Evolutionary conservation across 2,797 vertebrate species (phyloP).

Genomic region (Iguana delicatissima): DNA sequence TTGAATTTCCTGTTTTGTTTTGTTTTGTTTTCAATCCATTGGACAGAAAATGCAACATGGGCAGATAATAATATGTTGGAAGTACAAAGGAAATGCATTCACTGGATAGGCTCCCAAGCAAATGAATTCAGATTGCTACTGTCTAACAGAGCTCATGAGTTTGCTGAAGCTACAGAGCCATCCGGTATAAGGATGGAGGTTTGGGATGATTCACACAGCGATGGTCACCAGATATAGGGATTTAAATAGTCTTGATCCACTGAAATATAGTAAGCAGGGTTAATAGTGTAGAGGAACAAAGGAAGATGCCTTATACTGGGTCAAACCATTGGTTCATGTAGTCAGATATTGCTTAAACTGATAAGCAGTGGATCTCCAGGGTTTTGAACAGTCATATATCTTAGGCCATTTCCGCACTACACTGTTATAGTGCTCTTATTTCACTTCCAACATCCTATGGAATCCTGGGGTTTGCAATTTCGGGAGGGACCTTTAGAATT

Average conservation of each 20-base stretch:
- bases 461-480: too few species aligned
- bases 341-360: too few species aligned
- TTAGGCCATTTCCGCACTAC: not conserved
- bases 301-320: too few species aligned
- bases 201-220: not conserved
- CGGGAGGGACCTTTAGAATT: too few species aligned
- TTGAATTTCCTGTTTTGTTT: not conserved
- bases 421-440: too few species aligned
- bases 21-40: not conserved
- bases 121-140: not conserved
- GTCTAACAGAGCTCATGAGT: not conserved
- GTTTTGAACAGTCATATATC: not conserved
- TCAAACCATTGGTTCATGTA: not conserved
- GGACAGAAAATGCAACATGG: not conserved
- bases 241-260: not conserved
- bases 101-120: not conserved
- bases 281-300: not conserved
- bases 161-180: not conserved
- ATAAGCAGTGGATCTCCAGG: too few species aligned
- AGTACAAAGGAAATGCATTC: not conserved
- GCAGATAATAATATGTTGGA: not conserved
- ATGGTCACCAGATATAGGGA: too few species aligned
- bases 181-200: not conserved
- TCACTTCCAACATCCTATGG: too few species aligned
- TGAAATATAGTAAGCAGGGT: not conserved